Evolutionary conservation across 2,888 invertebrate genomes (phyloP), one percentile per base, ranked within the genome.

Genomic region (Taphrorychus bicolor): DNA sequence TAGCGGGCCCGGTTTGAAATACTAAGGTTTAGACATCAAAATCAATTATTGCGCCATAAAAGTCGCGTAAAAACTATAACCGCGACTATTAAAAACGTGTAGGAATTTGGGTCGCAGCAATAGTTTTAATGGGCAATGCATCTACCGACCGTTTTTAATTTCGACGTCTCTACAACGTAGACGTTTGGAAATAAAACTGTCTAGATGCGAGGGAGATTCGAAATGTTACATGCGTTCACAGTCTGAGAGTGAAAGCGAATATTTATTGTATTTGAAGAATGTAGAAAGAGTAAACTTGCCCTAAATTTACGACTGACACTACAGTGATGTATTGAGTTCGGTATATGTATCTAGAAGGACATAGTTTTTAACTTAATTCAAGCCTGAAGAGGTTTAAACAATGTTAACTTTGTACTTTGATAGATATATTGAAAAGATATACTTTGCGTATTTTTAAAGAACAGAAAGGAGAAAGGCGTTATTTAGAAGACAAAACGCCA

Each of bases 81-180:
- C 1, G n/a, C n/a, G 32, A 32, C 32, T 45, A 45, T 52, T 51
- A 59, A 52, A 53, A 52, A 58, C 52, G 24, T 53, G 59, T 1
- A 24, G 59, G 64, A 53, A 65, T 65, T 59, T 53, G 24, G 58
- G 64, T 65, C 64, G 40, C 19, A 45, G 45, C 17, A 45, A 45
- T 17, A 45, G 45, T 2, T 45, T 45, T 17, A 45, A 45, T 14
- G 14, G 14, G 45, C 45, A 5, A 32, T 32, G 9, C 7, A 32
- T 32, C 32, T 32, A 32, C 32, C 1, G 32, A 32, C 14, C 45
- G 14, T 14, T 7, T 45, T 45, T 14, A 45, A 14, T 45, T 45
- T 45, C 17, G 45, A n/a, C 17, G 11, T 7, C 32, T 5, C 11
- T 32, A 32, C 32, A 7, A 32, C 32, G 11, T 11, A 32, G 5